Evolutionary conservation across 2,888 invertebrate genomes (phyloP).

Genomic region (Nomada fucata): DNA sequence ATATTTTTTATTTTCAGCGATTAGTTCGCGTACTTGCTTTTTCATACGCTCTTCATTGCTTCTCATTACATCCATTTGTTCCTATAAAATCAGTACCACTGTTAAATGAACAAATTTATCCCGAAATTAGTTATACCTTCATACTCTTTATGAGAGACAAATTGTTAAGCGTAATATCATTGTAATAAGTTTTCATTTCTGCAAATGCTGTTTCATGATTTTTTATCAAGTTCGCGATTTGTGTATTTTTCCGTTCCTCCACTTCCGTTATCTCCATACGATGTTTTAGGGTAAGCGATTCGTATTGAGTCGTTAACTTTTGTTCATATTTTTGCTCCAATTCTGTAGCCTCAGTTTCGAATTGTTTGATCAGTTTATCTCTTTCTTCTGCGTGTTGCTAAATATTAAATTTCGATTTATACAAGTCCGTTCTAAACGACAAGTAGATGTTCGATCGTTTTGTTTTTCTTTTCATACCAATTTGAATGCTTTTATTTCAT

Average conservation of each 20-base stretch:
- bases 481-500: constrained; percentile 90
- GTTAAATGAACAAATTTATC: background rate
- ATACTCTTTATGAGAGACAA: constrained; percentile 95
- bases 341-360: constrained; percentile 89
- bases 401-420: constrained; percentile 54
- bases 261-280: constrained; percentile 94
- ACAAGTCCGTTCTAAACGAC: background rate
- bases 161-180: constrained; percentile 97
- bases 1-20: constrained; percentile 90
- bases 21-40: constrained; percentile 88
- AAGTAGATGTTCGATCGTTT: too few species aligned
- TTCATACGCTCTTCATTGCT: constrained; percentile 92
- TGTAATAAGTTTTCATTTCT: constrained; percentile 97
- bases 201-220: constrained; percentile 94
- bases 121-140: constrained; percentile 86
- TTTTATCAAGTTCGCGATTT: constrained; percentile 91
- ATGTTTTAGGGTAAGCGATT: constrained; percentile 90
- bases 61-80: constrained; percentile 91
- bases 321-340: constrained; percentile 90
- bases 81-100: constrained; percentile 80
- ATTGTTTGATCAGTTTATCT: constrained; percentile 87
- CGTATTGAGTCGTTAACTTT: constrained; percentile 89
- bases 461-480: constrained; percentile 83
- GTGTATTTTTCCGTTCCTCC: constrained; percentile 95
- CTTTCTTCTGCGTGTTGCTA: constrained; percentile 83